These are phyloP conservation scores for Gnathonemus echidnorhynchus DNA, from an alignment of 2,113 vertebrate species.

Conservation along the genomic window DNA sequence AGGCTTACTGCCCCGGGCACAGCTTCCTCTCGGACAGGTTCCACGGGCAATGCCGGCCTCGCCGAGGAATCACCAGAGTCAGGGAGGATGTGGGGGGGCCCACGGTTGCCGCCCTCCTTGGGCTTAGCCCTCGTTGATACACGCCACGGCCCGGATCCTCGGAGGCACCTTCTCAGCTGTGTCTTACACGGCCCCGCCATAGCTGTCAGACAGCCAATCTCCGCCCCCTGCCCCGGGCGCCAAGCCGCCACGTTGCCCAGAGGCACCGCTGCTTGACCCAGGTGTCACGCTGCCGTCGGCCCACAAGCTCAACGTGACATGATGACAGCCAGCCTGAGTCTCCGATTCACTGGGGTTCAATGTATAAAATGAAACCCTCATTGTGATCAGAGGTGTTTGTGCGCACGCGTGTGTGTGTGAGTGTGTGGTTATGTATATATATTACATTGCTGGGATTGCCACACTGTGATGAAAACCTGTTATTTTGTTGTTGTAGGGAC, in stretches of 20 bases:
- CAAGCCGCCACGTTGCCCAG: neutral
- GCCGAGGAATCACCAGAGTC: neutral
- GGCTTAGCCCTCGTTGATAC: conserved; percentile 11
- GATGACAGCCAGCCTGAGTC: neutral
- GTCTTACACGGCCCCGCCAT: neutral
- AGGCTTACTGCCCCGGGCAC: neutral
- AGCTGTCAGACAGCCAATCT: neutral
- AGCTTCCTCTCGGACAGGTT: neutral
- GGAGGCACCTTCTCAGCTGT: neutral
- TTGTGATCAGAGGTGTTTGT: neutral
- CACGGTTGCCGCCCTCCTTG: neutral
- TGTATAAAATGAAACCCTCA: neutral
- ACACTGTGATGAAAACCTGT: neutral
- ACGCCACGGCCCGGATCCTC: neutral
- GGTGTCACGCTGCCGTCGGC: neutral
- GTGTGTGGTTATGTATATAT: neutral
- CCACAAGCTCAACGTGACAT: neutral
- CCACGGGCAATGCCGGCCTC: neutral
- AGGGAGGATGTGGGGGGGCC: neutral
- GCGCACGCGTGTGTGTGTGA: neutral
- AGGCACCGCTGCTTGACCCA: neutral
- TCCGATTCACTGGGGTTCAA: neutral
- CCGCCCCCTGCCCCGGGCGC: neutral
- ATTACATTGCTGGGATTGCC: neutral
- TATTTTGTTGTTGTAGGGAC: neutral